Evolutionary conservation across 2,113 vertebrate genomes (phyloP), one percentile per base, ranked within the genome.

Genomic region (Tetrao urogallus): DNA sequence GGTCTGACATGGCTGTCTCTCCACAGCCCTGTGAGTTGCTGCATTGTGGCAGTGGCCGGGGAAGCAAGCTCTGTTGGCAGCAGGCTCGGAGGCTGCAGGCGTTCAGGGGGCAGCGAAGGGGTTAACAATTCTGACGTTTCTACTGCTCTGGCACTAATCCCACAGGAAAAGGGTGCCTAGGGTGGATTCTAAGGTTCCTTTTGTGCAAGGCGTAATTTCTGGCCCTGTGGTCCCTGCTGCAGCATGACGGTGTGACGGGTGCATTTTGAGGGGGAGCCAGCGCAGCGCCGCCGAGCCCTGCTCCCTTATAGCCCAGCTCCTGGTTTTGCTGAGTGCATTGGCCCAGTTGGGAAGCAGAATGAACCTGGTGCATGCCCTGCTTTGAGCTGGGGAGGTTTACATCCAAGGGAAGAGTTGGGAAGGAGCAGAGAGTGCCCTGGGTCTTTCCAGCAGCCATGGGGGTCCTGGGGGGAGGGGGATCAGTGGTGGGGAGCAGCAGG

Each of bases 21-120:
- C 89, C 77, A 28, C 84, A 69, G 89, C 79, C 78, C 87, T 92
- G 84, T 96, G 93, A 97, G 95, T 93, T 95, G 95, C 95, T 89
- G 94, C 96, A 96, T 96, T 96, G 96, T 96, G 87, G 95, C 0
- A n/a, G 91, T 91, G 86, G 85, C 79, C 77, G 95, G 92, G 95
- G 95, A 95, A 96, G 87, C 91, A 86, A 52, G 76, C 85, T 91
- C 89, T 85, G 76, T 86, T 97, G 94, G 94, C 96, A 97, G 93
- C 91, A 87, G 94, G 71, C 95, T 85, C 30, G 45, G 52, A 90
- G 92, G 90, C 69, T 92, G 8, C 81, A 86, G 95, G 92, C 54
- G 1, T 73, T 86, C 40, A 86, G 27, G 27, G 45, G 28, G 92
- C 92, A 83, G 54, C 0, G 34, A 95, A 56, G 22, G 16, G 58